Percentiles rank a stretch among this genome's conserved stretches.
These are phyloP conservation scores for Tuberolachnus salignus DNA, from an alignment of 2,888 invertebrate genomes.

Conservation along the genomic window DNA sequence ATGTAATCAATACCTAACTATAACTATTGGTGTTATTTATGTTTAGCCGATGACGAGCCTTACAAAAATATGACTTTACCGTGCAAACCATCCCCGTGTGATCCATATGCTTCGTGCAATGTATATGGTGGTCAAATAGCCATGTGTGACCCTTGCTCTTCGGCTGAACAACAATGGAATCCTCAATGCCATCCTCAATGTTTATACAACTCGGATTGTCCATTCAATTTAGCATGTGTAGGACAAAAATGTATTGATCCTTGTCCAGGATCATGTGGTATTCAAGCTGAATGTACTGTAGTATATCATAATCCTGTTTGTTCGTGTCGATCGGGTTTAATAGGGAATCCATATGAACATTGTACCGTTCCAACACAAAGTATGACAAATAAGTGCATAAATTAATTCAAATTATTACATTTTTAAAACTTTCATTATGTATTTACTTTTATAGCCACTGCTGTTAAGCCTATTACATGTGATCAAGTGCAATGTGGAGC, in stretches of 20 bases:
- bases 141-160: conserved; percentile 78
- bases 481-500: conserved; percentile 81
- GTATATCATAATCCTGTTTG: conserved; percentile 77
- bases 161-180: conserved; percentile 71
- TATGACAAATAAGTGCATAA: conserved; percentile 62
- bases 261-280: conserved; percentile 79
- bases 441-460: conserved; percentile 32
- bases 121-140: conserved; percentile 77
- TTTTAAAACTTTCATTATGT: neutral
- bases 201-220: conserved; percentile 79
- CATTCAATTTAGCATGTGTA: conserved; percentile 77
- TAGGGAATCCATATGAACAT: conserved; percentile 80
- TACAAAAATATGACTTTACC: conserved; percentile 71
- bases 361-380: conserved; percentile 70
- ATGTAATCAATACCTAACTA: neutral
- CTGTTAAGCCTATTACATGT: conserved; percentile 74
- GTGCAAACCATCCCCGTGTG: conserved; percentile 80
- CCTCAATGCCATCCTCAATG: conserved; percentile 84
- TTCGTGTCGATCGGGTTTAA: conserved; percentile 71
- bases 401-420: neutral
- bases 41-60: conserved; percentile 66
- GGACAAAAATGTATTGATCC: conserved; percentile 78
- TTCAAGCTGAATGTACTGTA: conserved; percentile 74
- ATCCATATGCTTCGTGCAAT: conserved; percentile 71
- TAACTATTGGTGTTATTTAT: conserved; percentile 27